phyloP scores from a whole-genome alignment of 2,888 invertebrate species.

The Cantharis nigra region DNA sequence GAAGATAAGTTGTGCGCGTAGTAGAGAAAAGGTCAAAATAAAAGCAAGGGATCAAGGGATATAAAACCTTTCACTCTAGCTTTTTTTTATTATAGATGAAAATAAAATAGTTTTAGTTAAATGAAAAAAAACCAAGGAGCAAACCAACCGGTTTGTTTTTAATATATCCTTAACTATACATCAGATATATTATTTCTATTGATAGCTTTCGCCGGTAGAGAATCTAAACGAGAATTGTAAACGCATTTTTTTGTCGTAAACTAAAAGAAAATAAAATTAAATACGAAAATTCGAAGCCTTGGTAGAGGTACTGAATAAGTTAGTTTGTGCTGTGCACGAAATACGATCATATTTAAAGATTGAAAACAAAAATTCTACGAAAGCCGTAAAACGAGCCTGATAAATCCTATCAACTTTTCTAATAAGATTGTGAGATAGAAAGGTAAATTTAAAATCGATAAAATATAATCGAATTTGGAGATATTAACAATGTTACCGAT shows the following conservation, averaged over 20 bases:
- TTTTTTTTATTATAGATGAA: conserved; percentile 11
- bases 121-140: neutral
- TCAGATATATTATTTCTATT: neutral
- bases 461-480: conserved; percentile 9
- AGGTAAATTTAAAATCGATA: conserved; percentile 28
- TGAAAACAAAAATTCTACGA: conserved; percentile 28
- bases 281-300: conserved; percentile 14
- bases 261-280: conserved; percentile 17
- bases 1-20: conserved; percentile 35
- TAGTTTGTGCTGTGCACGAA: conserved; percentile 14
- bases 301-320: neutral
- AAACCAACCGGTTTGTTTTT: neutral
- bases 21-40: conserved; percentile 31
- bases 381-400: conserved; percentile 27
- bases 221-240: conserved; percentile 9
- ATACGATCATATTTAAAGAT: conserved; percentile 29
- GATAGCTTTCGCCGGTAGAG: neutral
- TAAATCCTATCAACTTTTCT: conserved; percentile 28
- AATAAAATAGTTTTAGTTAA: conserved; percentile 1
- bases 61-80: conserved; percentile 34
- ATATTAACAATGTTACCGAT: neutral
- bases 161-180: neutral
- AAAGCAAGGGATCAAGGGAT: conserved; percentile 30
- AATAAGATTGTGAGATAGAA: conserved; percentile 28
- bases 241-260: conserved; percentile 16